Percentiles rank a stretch among this genome's conserved stretches.
Evolutionary conservation across 2,113 vertebrate species (phyloP).

Genomic region (Alectura lathami): DNA sequence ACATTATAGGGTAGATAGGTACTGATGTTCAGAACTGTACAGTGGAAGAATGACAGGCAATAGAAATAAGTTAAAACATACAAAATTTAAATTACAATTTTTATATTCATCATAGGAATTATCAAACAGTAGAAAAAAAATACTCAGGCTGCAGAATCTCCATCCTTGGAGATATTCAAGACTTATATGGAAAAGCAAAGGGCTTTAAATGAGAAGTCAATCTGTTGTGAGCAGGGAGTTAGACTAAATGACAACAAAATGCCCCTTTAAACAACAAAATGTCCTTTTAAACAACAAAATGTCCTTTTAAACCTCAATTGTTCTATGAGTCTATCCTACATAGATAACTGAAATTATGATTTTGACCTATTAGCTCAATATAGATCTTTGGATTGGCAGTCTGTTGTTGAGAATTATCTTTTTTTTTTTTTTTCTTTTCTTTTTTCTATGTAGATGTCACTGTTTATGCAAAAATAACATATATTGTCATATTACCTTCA

Average conservation of each 20-base stretch:
- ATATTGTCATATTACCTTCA: neutral
- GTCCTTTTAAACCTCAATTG: neutral
- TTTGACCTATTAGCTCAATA: neutral
- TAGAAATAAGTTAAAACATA: neutral
- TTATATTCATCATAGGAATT: neutral
- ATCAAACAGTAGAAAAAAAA: neutral
- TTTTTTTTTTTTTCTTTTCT: no score
- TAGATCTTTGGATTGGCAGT: neutral
- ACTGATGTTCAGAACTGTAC: neutral
- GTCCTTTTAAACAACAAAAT: neutral
- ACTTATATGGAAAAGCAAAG: accelerated
- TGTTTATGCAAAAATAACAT: neutral
- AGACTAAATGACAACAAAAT: no score
- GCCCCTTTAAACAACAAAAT: no score
- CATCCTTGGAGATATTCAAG: neutral
- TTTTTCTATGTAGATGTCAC: no score
- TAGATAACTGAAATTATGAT: neutral
- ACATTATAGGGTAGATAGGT: neutral
- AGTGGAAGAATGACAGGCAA: neutral
- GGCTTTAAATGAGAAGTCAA: accelerated
- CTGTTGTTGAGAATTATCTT: no score
- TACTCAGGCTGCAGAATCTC: accelerated
- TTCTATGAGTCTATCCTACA: neutral
- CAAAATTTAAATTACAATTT: neutral
- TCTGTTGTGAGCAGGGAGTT: neutral